Evolutionary conservation across 2,888 invertebrate species (phyloP).

Genomic region (Mesodorylaimus sp.): DNA sequence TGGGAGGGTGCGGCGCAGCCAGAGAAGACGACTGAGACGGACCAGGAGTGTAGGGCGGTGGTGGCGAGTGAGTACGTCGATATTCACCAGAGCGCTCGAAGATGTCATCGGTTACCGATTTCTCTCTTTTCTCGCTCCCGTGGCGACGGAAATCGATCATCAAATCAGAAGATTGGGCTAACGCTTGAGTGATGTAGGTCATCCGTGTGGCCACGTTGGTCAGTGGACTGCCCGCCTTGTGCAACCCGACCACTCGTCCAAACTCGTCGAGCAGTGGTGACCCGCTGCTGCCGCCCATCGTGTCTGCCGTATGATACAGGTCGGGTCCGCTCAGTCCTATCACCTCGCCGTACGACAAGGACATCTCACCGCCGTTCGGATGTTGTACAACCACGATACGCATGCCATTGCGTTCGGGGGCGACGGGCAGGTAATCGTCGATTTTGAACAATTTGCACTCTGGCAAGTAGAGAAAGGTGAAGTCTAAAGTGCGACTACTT

Average conservation of each 20-base stretch:
- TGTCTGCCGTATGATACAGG: constrained; percentile 5
- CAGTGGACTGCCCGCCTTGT: constrained; percentile 2
- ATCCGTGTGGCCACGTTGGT: constrained; percentile 3
- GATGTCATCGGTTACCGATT: too few relatives aligned
- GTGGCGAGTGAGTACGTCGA: too few relatives aligned
- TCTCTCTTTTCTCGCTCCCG: too few relatives aligned
- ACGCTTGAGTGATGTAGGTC: neutral
- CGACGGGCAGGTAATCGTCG: constrained; percentile 6
- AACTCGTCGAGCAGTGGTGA: constrained; percentile 6
- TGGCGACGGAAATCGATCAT: too few relatives aligned
- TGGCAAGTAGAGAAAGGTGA: constrained; percentile 2
- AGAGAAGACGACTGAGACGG: too few relatives aligned
- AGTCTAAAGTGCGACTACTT: neutral
- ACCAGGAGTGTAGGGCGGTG: too few relatives aligned
- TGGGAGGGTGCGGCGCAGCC: too few relatives aligned
- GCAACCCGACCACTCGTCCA: constrained; percentile 3
- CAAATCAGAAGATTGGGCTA: too few relatives aligned
- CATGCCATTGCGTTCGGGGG: neutral
- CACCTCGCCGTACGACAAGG: constrained; percentile 3
- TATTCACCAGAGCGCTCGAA: too few relatives aligned
- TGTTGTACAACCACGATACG: constrained; percentile 4
- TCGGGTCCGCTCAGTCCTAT: neutral
- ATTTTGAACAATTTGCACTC: neutral
- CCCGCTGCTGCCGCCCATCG: constrained; percentile 4
- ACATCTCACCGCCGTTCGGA: constrained; percentile 6